These are phyloP conservation scores for Coilia nasus DNA, from an alignment of 2,797 vertebrate species.

Conservation along the genomic window DNA sequence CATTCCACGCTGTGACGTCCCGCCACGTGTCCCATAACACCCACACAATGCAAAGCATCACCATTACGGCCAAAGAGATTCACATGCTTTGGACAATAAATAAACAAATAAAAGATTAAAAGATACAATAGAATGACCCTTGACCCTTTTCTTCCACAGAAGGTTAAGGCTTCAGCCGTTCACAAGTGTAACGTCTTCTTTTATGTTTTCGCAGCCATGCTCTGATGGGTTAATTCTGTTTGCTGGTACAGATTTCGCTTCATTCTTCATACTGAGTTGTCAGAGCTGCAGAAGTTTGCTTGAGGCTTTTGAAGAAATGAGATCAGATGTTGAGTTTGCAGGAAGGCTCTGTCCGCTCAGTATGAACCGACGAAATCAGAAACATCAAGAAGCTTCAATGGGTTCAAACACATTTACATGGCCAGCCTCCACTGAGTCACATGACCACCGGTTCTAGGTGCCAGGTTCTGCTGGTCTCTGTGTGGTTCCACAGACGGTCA, in stretches of 20 bases:
- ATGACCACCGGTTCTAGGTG: not conserved
- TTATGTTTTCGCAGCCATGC: not conserved
- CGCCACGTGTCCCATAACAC: slow-evolving; percentile 32
- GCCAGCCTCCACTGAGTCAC: not conserved
- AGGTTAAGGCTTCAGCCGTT: not conserved
- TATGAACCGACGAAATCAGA: not conserved
- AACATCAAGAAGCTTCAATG: not conserved
- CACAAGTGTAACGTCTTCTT: not conserved
- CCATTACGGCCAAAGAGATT: slow-evolving; percentile 37
- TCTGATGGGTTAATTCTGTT: not conserved
- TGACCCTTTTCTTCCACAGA: slow-evolving; percentile 12
- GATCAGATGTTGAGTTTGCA: not conserved
- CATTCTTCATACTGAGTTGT: not conserved
- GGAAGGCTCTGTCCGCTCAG: not conserved
- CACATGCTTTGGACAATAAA: not conserved
- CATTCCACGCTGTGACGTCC: not conserved
- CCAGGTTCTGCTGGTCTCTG: not conserved
- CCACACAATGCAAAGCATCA: slow-evolving; percentile 35
- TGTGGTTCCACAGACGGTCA: not conserved
- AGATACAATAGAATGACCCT: slow-evolving; percentile 35
- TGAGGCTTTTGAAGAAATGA: not conserved
- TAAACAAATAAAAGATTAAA: not conserved
- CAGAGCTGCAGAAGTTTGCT: not conserved
- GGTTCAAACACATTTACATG: not conserved
- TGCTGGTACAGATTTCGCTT: not conserved